Conservation (phyloP, 2,797 vertebrate genomes). For the Schizothorax lantsangensis region DNA sequence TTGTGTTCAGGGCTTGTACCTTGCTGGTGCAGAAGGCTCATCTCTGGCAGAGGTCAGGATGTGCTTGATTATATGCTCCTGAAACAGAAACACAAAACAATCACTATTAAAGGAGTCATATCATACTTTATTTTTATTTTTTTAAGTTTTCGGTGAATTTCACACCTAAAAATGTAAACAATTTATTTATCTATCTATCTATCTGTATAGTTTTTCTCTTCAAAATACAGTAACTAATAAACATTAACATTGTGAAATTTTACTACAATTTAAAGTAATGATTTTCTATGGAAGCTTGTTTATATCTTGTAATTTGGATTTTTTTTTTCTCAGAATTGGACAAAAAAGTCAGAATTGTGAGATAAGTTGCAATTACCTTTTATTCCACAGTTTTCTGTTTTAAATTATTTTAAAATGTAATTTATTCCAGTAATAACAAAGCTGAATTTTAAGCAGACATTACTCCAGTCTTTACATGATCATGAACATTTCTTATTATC, state of each 20-base stretch:
- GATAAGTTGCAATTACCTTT: too few species aligned
- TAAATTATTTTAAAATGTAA: too few species aligned
- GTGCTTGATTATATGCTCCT: constrained; percentile 97
- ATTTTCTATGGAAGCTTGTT: neutral
- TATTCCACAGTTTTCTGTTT: too few species aligned
- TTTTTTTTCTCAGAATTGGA: too few species aligned
- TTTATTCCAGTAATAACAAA: too few species aligned
- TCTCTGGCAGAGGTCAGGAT: constrained; percentile 94
- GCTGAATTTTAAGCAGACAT: too few species aligned
- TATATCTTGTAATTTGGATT: too few species aligned
- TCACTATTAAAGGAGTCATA: neutral
- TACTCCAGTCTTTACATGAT: neutral
- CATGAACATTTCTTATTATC: neutral
- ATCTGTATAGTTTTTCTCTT: too few species aligned
- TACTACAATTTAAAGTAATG: neutral
- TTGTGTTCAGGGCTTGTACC: constrained; percentile 74
- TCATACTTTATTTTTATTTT: neutral
- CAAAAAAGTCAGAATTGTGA: too few species aligned
- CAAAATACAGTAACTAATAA: neutral
- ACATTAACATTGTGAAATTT: neutral
- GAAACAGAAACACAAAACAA: constrained; percentile 60
- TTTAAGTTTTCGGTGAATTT: neutral
- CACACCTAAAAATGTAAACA: neutral
- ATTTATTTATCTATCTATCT: too few species aligned
- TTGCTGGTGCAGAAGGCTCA: constrained; percentile 94